Conservation (phyloP, 1,140 invertebrate genomes). For the Musca domestica region DNA sequence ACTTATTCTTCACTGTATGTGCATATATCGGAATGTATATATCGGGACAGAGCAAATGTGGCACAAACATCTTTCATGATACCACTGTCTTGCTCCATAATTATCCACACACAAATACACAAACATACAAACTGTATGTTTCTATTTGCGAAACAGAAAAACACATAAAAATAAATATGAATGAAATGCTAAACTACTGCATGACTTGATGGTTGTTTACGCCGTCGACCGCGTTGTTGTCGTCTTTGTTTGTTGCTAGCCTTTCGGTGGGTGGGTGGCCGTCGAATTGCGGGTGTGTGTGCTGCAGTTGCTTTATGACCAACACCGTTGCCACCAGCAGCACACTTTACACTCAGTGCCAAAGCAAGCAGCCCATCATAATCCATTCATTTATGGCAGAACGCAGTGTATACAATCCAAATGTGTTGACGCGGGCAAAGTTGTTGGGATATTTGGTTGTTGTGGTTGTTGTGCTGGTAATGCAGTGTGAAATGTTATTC, state of each 20-base stretch:
- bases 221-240: too few relatives aligned
- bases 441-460: too few relatives aligned
- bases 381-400: constrained; percentile 11
- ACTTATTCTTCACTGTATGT: too few relatives aligned
- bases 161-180: constrained; percentile 25
- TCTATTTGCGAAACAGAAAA: not conserved
- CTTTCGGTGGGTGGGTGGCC: too few relatives aligned
- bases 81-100: not conserved
- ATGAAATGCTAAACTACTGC: constrained; percentile 20
- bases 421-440: constrained; percentile 1
- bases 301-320: not conserved
- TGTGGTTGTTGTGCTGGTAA: constrained; percentile 2
- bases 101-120: not conserved
- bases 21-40: too few relatives aligned
- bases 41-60: too few relatives aligned
- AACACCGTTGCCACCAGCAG: not conserved
- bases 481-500: constrained; percentile 19
- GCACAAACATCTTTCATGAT: not conserved
- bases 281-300: too few relatives aligned
- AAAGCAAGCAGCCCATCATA: constrained; percentile 3
- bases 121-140: too few relatives aligned
- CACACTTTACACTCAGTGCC: too few relatives aligned
- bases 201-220: too few relatives aligned
- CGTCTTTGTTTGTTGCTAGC: too few relatives aligned
- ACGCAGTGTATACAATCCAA: not conserved